A percentile compares a stretch with the other conserved stretches of the same genome.
phyloP scores from a whole-genome alignment of 2,797 vertebrate species.

The Gadopsis bispinosus region DNA sequence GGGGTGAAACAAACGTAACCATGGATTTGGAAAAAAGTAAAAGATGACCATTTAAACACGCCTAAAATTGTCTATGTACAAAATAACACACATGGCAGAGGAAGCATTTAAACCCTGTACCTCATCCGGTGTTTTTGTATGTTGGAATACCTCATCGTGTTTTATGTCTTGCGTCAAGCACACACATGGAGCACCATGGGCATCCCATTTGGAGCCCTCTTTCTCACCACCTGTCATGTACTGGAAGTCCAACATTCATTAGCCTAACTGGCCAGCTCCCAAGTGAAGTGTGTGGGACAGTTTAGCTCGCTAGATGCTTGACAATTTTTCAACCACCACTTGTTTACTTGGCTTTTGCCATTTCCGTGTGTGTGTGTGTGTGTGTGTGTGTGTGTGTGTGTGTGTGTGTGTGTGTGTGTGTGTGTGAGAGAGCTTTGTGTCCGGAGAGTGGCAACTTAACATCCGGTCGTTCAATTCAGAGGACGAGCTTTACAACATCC shows the following conservation, averaged over 20 bases:
- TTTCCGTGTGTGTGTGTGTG: background rate
- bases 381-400: background rate
- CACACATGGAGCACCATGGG: constrained; percentile 7
- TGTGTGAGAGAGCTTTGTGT: background rate
- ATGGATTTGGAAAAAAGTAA: background rate
- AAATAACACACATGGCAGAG: background rate
- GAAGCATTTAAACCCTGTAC: background rate
- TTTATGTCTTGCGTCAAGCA: constrained; percentile 8
- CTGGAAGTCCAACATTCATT: constrained; percentile 22
- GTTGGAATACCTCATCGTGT: constrained; percentile 13
- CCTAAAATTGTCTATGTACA: background rate
- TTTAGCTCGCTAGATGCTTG: constrained; percentile 3
- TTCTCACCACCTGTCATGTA: constrained; percentile 19
- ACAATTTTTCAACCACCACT: constrained; percentile 13
- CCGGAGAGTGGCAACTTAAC: background rate
- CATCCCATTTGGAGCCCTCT: constrained; percentile 1
- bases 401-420: background rate
- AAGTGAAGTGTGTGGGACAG: constrained; percentile 10
- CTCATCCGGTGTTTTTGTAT: background rate
- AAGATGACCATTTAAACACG: background rate
- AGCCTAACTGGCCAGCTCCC: constrained; percentile 15
- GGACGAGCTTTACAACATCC: constrained; percentile 6
- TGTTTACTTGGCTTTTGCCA: constrained; percentile 12
- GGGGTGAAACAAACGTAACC: background rate
- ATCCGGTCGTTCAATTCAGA: constrained; percentile 2